These are phyloP conservation scores for Meandrusa payeni DNA, from an alignment of 2,888 invertebrate genomes.

Conservation along the genomic window DNA sequence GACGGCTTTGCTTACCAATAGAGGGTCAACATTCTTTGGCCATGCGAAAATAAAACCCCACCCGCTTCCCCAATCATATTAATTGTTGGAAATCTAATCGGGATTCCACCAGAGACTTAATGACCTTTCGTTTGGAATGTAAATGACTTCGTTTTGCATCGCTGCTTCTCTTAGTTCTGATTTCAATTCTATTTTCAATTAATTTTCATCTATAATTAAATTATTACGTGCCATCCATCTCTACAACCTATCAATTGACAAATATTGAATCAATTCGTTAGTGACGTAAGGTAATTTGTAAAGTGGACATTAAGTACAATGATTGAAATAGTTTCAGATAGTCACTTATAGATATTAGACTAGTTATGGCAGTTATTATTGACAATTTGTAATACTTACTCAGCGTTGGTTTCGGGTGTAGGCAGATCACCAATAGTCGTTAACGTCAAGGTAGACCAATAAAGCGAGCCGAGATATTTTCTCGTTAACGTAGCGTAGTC, in stretches of 20 bases:
- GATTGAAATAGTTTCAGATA: too few relatives aligned
- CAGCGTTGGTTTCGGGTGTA: constrained; percentile 96
- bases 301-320: too few relatives aligned
- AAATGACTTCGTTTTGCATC: constrained; percentile 8
- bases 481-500: constrained; percentile 94
- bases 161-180: not conserved
- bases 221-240: too few relatives aligned
- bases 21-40: not conserved
- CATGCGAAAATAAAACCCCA: constrained; percentile 9
- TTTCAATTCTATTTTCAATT: too few relatives aligned
- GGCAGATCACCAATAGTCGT: constrained; percentile 98
- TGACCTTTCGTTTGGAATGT: constrained; percentile 12
- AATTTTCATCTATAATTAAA: too few relatives aligned
- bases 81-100: constrained; percentile 14
- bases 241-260: too few relatives aligned
- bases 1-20: not conserved
- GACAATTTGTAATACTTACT: constrained; percentile 96
- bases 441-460: constrained; percentile 97
- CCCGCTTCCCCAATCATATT: constrained; percentile 1
- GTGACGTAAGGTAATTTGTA: too few relatives aligned
- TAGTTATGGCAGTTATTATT: too few relatives aligned
- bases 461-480: constrained; percentile 96
- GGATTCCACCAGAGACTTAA: constrained; percentile 10
- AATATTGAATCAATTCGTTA: too few relatives aligned
- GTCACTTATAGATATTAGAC: too few relatives aligned